These are phyloP conservation scores for Lerista edwardsae DNA, from an alignment of 2,797 vertebrate genomes.

Conservation along the genomic window DNA sequence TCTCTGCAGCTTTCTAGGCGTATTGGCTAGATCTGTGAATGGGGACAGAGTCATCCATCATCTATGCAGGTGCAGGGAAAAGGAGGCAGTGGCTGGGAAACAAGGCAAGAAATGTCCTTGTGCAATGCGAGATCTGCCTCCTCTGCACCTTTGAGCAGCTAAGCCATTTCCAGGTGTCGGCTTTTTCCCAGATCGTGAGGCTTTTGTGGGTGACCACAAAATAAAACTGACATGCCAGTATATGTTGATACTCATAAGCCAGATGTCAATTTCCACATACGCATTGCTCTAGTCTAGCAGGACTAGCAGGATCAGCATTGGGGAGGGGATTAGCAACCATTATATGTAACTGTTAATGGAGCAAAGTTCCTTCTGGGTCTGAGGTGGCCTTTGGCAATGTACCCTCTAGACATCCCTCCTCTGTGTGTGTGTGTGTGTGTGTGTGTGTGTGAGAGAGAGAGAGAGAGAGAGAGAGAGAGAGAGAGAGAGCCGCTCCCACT, in stretches of 20 bases:
- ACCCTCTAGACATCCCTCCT: too few species aligned
- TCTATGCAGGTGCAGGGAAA: slow-evolving; percentile 9
- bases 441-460: too few species aligned
- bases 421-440: too few species aligned
- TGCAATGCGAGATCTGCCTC: neutral
- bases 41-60: slow-evolving; percentile 16
- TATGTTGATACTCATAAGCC: neutral
- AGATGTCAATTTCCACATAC: neutral
- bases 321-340: neutral
- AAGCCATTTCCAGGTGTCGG: neutral
- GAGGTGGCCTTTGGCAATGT: too few species aligned
- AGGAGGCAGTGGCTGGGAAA: neutral
- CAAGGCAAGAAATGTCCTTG: slow-evolving; percentile 19
- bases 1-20: slow-evolving; percentile 15
- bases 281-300: neutral
- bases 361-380: too few species aligned
- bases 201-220: neutral
- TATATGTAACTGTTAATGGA: too few species aligned
- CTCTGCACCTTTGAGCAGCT: neutral
- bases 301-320: neutral
- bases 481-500: too few species aligned
- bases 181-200: neutral
- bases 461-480: too few species aligned
- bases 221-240: neutral
- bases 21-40: slow-evolving; percentile 2